A percentile compares a stretch with the other conserved stretches of the same genome.
These are phyloP conservation scores for Lochmaea crataegi DNA, from an alignment of 2,888 invertebrate species.

Conservation along the genomic window DNA sequence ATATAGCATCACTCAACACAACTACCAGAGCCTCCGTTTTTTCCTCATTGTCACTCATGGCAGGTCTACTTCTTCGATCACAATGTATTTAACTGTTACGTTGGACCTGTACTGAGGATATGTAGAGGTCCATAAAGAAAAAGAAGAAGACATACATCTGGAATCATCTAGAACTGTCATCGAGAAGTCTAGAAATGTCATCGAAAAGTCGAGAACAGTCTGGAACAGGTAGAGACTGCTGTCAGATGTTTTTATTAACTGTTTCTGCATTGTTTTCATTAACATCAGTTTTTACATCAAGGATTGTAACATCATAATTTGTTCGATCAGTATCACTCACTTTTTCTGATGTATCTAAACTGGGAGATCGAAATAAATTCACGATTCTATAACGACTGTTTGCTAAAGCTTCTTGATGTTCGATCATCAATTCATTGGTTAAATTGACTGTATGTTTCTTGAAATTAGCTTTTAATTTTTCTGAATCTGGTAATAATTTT, in stretches of 20 bases:
- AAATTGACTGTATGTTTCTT: slow-evolving; percentile 66
- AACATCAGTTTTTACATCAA: slow-evolving; percentile 69
- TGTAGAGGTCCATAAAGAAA: too few species aligned
- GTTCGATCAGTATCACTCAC: slow-evolving; percentile 50
- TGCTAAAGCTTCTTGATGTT: slow-evolving; percentile 65
- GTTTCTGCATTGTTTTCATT: slow-evolving; percentile 44
- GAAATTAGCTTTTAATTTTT: slow-evolving; percentile 65
- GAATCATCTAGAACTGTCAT: too few species aligned
- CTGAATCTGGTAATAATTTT: slow-evolving; percentile 62
- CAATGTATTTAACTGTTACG: too few species aligned
- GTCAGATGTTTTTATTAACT: slow-evolving; percentile 39
- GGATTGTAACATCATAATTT: slow-evolving; percentile 65
- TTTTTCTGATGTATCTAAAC: slow-evolving; percentile 44
- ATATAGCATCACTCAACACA: too few species aligned
- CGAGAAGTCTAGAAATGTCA: too few species aligned
- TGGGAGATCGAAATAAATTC: slow-evolving; percentile 68
- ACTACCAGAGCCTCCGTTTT: too few species aligned
- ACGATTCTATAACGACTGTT: slow-evolving; percentile 72
- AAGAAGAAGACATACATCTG: too few species aligned
- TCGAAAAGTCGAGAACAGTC: too few species aligned
- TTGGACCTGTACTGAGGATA: too few species aligned
- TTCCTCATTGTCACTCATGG: too few species aligned
- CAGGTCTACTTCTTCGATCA: too few species aligned
- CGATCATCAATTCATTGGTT: slow-evolving; percentile 64
- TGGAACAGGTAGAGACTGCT: too few species aligned